These are phyloP conservation scores for Leucophenga varia DNA, from an alignment of 1,140 invertebrate species.

Conservation along the genomic window DNA sequence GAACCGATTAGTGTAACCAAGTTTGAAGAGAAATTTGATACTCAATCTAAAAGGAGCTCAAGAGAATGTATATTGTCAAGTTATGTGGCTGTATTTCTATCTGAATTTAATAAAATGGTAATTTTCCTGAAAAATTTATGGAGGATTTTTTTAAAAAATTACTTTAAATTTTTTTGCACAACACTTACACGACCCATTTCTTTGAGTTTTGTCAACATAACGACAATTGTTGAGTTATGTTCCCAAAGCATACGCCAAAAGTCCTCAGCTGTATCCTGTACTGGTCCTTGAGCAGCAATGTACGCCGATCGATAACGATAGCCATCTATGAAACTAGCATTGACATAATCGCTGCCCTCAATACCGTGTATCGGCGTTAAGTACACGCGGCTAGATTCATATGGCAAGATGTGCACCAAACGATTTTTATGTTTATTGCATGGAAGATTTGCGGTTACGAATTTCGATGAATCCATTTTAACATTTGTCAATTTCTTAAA, in stretches of 20 bases:
- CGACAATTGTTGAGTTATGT: slow-evolving; percentile 98
- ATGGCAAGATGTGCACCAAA: slow-evolving; percentile 95
- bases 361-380: slow-evolving; percentile 86
- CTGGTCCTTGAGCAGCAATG: slow-evolving; percentile 96
- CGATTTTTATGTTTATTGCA: slow-evolving; percentile 99
- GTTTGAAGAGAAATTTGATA: too few relatives aligned
- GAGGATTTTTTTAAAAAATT: too few relatives aligned
- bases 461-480: slow-evolving; percentile 90
- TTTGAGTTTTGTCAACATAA: slow-evolving; percentile 97
- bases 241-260: slow-evolving; percentile 99
- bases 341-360: slow-evolving; percentile 98
- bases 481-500: slow-evolving; percentile 97
- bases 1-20: too few relatives aligned
- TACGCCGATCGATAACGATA: slow-evolving; percentile 91
- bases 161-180: too few relatives aligned
- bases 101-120: too few relatives aligned
- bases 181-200: slow-evolving; percentile 90
- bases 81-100: too few relatives aligned
- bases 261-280: slow-evolving; percentile 94
- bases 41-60: too few relatives aligned
- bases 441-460: slow-evolving; percentile 93
- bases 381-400: slow-evolving; percentile 93
- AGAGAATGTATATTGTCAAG: too few relatives aligned
- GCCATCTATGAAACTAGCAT: slow-evolving; percentile 97
- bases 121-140: too few relatives aligned